A percentile compares a stretch with the other conserved stretches of the same genome.
Conservation (phyloP, 2,888 invertebrate species). For the Eristalinus aeneus region DNA sequence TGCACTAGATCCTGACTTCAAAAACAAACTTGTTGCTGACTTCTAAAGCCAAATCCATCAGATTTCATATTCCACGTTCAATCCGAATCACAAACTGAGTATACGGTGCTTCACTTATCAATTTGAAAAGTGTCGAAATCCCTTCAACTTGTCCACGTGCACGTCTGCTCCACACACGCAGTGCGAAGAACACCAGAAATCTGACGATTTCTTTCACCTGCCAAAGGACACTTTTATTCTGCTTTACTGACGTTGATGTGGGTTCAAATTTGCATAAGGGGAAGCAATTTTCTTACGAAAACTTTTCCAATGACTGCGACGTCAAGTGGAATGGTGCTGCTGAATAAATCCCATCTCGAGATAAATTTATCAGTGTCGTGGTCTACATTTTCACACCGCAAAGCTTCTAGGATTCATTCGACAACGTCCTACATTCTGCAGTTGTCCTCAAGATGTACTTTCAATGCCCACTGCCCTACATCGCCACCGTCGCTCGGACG, state of each 20-base stretch:
- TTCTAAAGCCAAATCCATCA: too few species aligned
- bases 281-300: background rate
- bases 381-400: background rate
- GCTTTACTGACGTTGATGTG: background rate
- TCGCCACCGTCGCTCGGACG: background rate
- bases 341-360: background rate
- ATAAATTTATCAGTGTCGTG: background rate
- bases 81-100: too few species aligned
- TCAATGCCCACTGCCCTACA: slow-evolving; percentile 8
- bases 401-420: background rate
- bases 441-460: background rate
- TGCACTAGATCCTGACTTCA: too few species aligned
- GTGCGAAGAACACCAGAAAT: too few species aligned
- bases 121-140: too few species aligned
- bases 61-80: too few species aligned
- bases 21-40: too few species aligned
- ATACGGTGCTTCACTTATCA: too few species aligned
- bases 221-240: too few species aligned
- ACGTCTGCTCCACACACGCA: too few species aligned
- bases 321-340: background rate
- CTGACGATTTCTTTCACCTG: background rate
- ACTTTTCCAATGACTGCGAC: slow-evolving; percentile 1
- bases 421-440: background rate
- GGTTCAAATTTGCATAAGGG: background rate
- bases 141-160: too few species aligned